These are phyloP conservation scores for Decapterus maruadsi DNA, from an alignment of 2,797 vertebrate species.

Conservation along the genomic window DNA sequence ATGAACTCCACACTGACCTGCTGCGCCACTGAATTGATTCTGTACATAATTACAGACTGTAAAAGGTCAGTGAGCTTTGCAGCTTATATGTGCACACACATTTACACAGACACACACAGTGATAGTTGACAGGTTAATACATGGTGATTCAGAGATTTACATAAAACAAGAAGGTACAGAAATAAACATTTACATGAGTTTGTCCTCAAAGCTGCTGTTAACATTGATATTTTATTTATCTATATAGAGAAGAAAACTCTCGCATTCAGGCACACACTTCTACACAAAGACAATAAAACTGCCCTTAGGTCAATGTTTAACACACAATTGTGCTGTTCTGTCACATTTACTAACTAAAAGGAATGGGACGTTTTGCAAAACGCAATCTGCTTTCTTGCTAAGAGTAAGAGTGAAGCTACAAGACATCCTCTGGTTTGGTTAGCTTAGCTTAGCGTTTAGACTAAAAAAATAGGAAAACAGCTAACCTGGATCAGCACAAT, in stretches of 20 bases:
- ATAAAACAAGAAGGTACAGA: background rate
- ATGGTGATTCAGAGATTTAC: background rate
- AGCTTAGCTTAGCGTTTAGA: constrained; percentile 11
- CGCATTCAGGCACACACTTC: background rate
- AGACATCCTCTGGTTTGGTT: background rate
- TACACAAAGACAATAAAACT: constrained; percentile 28
- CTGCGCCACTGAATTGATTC: constrained; percentile 11
- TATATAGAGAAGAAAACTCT: background rate
- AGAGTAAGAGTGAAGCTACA: background rate
- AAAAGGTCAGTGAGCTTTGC: constrained; percentile 59
- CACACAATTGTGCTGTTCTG: constrained; percentile 15
- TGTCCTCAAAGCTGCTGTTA: background rate
- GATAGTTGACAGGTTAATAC: background rate
- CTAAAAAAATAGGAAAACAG: background rate
- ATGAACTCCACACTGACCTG: constrained; percentile 2
- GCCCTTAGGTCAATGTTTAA: constrained; percentile 11
- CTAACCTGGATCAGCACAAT: background rate
- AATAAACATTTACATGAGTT: constrained; percentile 4
- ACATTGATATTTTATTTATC: background rate
- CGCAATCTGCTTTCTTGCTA: too few relatives aligned
- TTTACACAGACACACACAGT: background rate
- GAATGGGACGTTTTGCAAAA: background rate
- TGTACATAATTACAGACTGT: constrained; percentile 4
- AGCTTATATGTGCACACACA: too few relatives aligned
- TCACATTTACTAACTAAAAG: constrained; percentile 3